Conservation (phyloP, 1,140 invertebrate species). For the Trichonephila clavata region DNA sequence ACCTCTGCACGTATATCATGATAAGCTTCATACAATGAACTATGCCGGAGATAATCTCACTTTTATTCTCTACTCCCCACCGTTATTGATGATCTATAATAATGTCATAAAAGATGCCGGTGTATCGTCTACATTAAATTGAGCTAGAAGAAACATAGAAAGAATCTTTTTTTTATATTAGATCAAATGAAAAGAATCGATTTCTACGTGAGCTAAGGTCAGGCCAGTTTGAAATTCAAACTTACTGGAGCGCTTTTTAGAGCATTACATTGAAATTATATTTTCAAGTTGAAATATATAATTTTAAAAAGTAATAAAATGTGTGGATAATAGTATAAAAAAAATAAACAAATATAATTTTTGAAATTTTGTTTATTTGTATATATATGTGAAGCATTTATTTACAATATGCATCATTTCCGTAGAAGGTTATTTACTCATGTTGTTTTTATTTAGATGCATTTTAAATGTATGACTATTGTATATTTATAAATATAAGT, state of each 20-base stretch:
- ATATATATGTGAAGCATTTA: no score
- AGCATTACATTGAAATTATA: not conserved
- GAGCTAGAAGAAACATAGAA: not conserved
- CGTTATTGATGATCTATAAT: conserved; percentile 7
- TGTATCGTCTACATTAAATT: not conserved
- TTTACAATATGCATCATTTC: no score
- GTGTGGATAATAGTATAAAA: no score
- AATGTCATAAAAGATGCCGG: not conserved
- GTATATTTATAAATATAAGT: no score
- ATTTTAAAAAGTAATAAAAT: no score
- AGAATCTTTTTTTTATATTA: not conserved
- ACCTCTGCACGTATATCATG: not conserved
- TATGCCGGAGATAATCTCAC: not conserved
- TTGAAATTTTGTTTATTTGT: no score
- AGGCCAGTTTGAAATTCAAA: not conserved
- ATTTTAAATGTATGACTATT: no score
- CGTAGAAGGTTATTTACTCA: no score
- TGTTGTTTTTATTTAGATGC: no score
- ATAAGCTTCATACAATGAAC: not conserved
- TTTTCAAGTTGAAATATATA: no score
- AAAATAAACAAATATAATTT: no score
- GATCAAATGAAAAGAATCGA: not conserved
- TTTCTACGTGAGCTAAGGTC: not conserved
- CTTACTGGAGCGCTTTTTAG: not conserved
- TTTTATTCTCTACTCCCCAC: not conserved